Conservation (phyloP, 2,113 vertebrate genomes). For the Actenoides hombroni region DNA sequence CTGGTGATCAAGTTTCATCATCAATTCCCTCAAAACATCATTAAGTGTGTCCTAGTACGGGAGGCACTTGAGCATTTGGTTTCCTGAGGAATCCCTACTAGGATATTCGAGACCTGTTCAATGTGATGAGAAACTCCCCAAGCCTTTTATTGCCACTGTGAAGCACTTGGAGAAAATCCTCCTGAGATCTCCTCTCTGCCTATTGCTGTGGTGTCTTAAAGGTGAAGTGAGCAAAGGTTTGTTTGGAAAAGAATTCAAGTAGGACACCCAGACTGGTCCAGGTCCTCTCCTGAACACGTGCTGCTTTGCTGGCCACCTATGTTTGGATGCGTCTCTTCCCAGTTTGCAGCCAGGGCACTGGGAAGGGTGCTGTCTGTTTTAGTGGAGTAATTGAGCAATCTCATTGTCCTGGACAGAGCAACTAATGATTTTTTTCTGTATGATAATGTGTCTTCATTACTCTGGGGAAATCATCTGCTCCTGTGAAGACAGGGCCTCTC, state of each 20-base stretch:
- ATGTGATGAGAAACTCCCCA: fast-evolving
- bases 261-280: not conserved
- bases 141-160: not conserved
- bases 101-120: not conserved
- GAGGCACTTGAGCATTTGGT: not conserved
- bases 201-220: not conserved
- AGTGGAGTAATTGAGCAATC: constrained; percentile 21
- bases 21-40: fast-evolving
- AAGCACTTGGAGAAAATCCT: not conserved
- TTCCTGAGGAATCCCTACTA: not conserved
- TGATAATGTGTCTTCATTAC: constrained; percentile 63
- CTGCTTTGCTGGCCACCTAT: not conserved
- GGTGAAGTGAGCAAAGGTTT: not conserved
- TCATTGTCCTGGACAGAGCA: constrained; percentile 23
- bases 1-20: fast-evolving
- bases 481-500: constrained; percentile 38
- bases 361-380: not conserved
- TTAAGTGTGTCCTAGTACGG: not conserved
- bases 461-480: constrained; percentile 58
- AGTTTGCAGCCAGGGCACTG: not conserved
- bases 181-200: not conserved
- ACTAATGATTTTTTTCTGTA: constrained; percentile 52
- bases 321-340: not conserved
- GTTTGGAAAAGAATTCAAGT: not conserved
- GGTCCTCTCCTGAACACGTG: not conserved